Percentiles rank a stretch among this genome's conserved stretches.
Conservation (phyloP, 2,888 invertebrate genomes). For the Oscheius sp. region DNA sequence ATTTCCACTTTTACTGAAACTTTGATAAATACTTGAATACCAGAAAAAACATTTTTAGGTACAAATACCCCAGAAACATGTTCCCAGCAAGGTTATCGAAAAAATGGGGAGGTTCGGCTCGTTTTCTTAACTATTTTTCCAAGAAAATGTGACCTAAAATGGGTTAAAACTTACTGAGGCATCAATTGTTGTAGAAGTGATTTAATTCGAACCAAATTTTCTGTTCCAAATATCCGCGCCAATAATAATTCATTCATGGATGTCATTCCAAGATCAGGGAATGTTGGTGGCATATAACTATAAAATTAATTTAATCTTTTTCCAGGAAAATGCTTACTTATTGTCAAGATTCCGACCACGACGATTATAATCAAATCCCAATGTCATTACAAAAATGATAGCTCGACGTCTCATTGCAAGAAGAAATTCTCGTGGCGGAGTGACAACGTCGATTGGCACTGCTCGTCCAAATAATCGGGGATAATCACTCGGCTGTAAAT, state of each 20-base stretch:
- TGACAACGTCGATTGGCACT: slow-evolving; percentile 10
- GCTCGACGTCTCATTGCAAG: slow-evolving; percentile 19
- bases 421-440: slow-evolving; percentile 9
- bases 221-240: slow-evolving; percentile 8
- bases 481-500: slow-evolving; percentile 19
- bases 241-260: slow-evolving; percentile 1
- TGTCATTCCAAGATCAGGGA: slow-evolving; percentile 21
- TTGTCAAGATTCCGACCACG: not conserved
- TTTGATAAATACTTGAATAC: too few species aligned
- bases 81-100: too few species aligned
- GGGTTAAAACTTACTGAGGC: not conserved
- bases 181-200: not conserved
- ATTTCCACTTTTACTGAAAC: too few species aligned
- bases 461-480: slow-evolving; percentile 17
- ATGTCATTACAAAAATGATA: slow-evolving; percentile 7
- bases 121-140: too few species aligned
- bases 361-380: slow-evolving; percentile 15
- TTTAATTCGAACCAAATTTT: slow-evolving; percentile 1
- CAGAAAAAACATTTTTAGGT: too few species aligned
- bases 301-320: not conserved
- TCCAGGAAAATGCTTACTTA: not conserved
- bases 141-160: too few species aligned
- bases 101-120: too few species aligned
- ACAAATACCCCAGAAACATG: too few species aligned
- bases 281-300: slow-evolving; percentile 25